Percentiles rank a stretch among this genome's conserved stretches.
Conservation (phyloP, 2,797 vertebrate species). For the Salmo trutta region DNA sequence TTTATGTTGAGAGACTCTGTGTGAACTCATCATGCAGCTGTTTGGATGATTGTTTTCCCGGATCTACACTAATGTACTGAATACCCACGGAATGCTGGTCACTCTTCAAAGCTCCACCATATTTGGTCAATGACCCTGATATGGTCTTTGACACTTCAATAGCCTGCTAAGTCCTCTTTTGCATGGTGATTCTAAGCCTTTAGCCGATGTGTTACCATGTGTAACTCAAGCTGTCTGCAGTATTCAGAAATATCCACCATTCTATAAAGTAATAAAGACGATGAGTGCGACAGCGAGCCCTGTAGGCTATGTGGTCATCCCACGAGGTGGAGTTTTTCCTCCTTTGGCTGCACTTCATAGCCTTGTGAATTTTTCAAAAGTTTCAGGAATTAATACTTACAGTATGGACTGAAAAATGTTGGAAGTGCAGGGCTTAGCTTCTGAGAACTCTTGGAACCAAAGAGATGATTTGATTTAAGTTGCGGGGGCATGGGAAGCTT, state of each 20-base stretch:
- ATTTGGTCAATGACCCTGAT: slow-evolving; percentile 5
- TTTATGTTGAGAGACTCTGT: slow-evolving; percentile 44
- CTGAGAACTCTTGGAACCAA: slow-evolving; percentile 58
- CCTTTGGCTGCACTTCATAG: neutral
- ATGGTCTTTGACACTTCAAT: slow-evolving; percentile 9
- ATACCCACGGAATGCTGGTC: slow-evolving; percentile 28
- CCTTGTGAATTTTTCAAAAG: neutral
- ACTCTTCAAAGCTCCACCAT: slow-evolving; percentile 32
- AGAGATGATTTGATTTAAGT: slow-evolving; percentile 54
- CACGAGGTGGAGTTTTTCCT: neutral
- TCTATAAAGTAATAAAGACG: slow-evolving; percentile 26
- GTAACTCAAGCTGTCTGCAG: neutral
- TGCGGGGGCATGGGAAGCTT: slow-evolving; percentile 56
- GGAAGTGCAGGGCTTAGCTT: slow-evolving; percentile 26
- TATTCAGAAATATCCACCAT: slow-evolving; percentile 8
- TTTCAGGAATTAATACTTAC: slow-evolving; percentile 30
- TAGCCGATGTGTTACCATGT: neutral
- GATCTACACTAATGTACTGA: slow-evolving; percentile 22
- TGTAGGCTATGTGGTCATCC: neutral
- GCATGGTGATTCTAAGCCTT: neutral
- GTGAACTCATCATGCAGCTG: slow-evolving; percentile 46
- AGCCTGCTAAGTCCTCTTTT: neutral
- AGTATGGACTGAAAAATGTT: slow-evolving; percentile 20
- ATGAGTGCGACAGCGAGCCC: slow-evolving; percentile 5
- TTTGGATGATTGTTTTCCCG: slow-evolving; percentile 46